Conservation (phyloP, 2,888 invertebrate species). For the Scaeva pyrastri region DNA sequence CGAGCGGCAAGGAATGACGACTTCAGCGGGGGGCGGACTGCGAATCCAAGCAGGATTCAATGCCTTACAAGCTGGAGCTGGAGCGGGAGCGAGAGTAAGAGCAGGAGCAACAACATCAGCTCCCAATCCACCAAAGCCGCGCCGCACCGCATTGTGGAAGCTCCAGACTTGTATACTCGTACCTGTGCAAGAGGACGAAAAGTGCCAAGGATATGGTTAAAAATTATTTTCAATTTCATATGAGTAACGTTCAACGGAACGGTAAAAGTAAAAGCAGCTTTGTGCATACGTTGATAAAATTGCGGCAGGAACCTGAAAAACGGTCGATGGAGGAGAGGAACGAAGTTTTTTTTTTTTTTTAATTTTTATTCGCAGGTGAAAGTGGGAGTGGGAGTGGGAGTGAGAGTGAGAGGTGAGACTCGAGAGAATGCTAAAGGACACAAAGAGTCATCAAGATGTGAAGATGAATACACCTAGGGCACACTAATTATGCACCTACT, state of each 20-base stretch:
- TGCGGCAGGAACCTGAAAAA: slow-evolving; percentile 30
- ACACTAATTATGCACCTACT: slow-evolving; percentile 69
- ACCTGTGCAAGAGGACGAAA: slow-evolving; percentile 20
- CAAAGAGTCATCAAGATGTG: slow-evolving; percentile 67
- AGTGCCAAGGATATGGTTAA: slow-evolving; percentile 57
- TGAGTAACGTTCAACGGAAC: slow-evolving; percentile 50
- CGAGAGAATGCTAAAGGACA: slow-evolving; percentile 57
- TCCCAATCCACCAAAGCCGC: slow-evolving; percentile 13
- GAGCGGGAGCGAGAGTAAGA: neutral
- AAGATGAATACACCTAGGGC: slow-evolving; percentile 61
- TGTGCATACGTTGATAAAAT: slow-evolving; percentile 4
- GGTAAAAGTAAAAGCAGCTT: slow-evolving; percentile 16
- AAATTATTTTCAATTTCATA: slow-evolving; percentile 65
- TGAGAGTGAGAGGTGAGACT: neutral
- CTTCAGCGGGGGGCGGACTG: slow-evolving; percentile 11
- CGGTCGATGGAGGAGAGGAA: neutral
- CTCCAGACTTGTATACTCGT: slow-evolving; percentile 31
- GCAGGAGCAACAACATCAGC: slow-evolving; percentile 3
- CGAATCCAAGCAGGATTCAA: neutral
- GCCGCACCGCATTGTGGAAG: slow-evolving; percentile 25
- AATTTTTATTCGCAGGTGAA: neutral
- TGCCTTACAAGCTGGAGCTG: neutral
- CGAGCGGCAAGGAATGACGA: neutral
- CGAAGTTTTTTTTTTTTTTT: slow-evolving; percentile 2
- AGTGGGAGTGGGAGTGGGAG: slow-evolving; percentile 2